Evolutionary conservation across 2,888 invertebrate genomes (phyloP).

Genomic region (Melipona beecheii): DNA sequence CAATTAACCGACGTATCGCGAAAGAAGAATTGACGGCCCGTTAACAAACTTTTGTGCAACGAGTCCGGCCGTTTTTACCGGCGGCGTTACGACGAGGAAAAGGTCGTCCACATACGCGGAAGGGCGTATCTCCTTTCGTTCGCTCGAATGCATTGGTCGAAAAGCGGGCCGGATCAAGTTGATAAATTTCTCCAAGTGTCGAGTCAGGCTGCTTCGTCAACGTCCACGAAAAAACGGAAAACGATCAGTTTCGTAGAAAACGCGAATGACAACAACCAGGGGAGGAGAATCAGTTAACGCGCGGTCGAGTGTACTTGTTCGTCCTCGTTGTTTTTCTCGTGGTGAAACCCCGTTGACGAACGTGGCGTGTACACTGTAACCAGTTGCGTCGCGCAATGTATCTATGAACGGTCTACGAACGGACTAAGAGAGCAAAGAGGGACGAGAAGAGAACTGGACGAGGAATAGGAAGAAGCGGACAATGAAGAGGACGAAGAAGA

Average conservation of each 20-base stretch:
- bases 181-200: slow-evolving; percentile 35
- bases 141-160: not conserved
- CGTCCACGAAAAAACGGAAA: slow-evolving; percentile 21
- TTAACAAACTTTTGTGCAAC: slow-evolving; percentile 40
- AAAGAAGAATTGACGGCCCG: slow-evolving; percentile 3
- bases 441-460: slow-evolving; percentile 9
- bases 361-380: slow-evolving; percentile 38
- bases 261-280: slow-evolving; percentile 10
- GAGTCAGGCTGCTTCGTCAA: slow-evolving; percentile 26
- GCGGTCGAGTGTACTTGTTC: slow-evolving; percentile 5
- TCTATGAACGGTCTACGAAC: slow-evolving; percentile 32
- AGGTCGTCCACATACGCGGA: not conserved
- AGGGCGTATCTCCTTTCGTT: not conserved
- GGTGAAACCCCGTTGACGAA: slow-evolving; percentile 59
- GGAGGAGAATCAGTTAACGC: slow-evolving; percentile 52
- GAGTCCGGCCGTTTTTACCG: slow-evolving; percentile 7
- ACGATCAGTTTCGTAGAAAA: slow-evolving; percentile 46
- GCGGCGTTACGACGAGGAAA: not conserved
- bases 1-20: slow-evolving; percentile 25
- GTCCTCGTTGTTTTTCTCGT: slow-evolving; percentile 24
- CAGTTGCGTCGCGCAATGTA: slow-evolving; percentile 21
- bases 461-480: slow-evolving; percentile 48
- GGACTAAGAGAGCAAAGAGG: slow-evolving; percentile 15
- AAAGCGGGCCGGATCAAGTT: slow-evolving; percentile 2
- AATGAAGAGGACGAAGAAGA: slow-evolving; percentile 61